Conservation (phyloP, 2,113 vertebrate genomes). For the Bubo scandiacus region DNA sequence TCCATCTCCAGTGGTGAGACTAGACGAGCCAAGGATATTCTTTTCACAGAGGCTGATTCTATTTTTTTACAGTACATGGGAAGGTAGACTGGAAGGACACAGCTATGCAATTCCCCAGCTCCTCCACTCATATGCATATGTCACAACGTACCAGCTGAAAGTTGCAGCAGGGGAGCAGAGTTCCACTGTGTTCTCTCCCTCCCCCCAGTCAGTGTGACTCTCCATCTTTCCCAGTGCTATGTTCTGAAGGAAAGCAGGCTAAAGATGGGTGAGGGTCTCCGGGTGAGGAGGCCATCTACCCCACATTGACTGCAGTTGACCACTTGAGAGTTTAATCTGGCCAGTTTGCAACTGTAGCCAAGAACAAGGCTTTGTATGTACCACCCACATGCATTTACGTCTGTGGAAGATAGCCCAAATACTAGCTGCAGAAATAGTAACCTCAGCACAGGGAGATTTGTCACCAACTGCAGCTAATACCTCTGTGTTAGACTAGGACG, state of each 20-base stretch:
- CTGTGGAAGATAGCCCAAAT: background rate
- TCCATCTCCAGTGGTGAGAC: background rate
- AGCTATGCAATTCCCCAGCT: background rate
- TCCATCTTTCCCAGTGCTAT: rapidly evolving
- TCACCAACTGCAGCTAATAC: background rate
- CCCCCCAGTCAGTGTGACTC: background rate
- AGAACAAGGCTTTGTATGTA: rapidly evolving
- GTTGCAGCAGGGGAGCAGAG: background rate
- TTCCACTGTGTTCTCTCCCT: background rate
- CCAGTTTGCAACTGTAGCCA: background rate
- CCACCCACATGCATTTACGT: background rate
- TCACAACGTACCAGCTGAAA: background rate
- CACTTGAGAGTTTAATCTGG: rapidly evolving
- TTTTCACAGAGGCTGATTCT: background rate
- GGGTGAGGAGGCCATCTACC: background rate
- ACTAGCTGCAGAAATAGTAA: background rate
- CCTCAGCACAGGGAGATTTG: background rate
- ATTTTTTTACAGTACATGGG: background rate
- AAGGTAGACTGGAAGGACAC: background rate
- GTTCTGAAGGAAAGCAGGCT: background rate
- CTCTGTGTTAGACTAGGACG: background rate
- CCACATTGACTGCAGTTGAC: background rate
- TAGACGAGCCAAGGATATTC: background rate
- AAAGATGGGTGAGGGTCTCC: rapidly evolving
- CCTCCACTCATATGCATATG: rapidly evolving